Evolutionary conservation across 2,888 invertebrate species (phyloP).

Genomic region (Anoncus sp.): DNA sequence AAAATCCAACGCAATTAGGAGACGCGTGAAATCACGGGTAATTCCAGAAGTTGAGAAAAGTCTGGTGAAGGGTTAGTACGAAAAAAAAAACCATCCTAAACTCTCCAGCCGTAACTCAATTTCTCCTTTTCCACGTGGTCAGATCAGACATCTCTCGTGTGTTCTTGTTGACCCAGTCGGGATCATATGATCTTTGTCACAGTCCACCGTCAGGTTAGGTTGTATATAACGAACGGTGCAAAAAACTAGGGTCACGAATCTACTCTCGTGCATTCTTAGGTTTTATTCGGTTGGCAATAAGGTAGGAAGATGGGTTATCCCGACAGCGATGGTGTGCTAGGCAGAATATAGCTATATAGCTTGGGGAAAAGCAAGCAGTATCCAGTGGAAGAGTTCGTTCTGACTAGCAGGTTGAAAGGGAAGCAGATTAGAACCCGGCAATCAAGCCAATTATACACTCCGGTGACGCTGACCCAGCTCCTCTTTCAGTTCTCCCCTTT

Average conservation of each 20-base stretch:
- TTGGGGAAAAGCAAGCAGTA: conserved; percentile 45
- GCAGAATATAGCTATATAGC: conserved; percentile 11
- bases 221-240: conserved; percentile 73
- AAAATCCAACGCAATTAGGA: conserved; percentile 6
- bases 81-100: conserved; percentile 27
- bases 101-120: conserved; percentile 52
- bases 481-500: conserved; percentile 72
- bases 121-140: conserved; percentile 65
- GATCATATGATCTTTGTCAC: conserved; percentile 23
- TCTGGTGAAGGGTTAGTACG: not conserved
- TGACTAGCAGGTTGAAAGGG: conserved; percentile 76
- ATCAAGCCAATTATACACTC: conserved; percentile 83
- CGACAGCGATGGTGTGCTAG: conserved; percentile 49
- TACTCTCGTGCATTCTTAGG: conserved; percentile 67
- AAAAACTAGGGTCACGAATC: conserved; percentile 57
- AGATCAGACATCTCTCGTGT: conserved; percentile 43
- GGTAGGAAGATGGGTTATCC: conserved; percentile 60
- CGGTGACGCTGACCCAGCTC: conserved; percentile 81
- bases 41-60: conserved; percentile 38
- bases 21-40: conserved; percentile 14
- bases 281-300: conserved; percentile 67
- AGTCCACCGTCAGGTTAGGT: conserved; percentile 54
- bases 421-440: conserved; percentile 82
- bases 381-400: conserved; percentile 58
- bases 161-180: conserved; percentile 57